Evolutionary conservation across 2,888 invertebrate genomes (phyloP), one percentile per base, ranked within the genome.

Genomic region (Hybos culiciformis): DNA sequence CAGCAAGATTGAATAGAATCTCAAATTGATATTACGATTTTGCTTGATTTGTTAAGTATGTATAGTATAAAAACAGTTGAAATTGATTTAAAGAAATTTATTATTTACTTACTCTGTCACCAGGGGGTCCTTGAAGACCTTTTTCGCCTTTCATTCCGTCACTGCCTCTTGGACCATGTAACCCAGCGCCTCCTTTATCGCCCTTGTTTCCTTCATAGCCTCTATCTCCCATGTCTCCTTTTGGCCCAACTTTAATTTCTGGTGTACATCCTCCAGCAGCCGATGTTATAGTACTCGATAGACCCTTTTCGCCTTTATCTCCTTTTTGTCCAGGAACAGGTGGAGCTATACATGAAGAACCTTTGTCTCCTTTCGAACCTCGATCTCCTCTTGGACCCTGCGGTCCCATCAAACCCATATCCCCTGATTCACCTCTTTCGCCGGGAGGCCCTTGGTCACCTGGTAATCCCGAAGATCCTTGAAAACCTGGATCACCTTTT

Each of bases 61-160:
- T n/a, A n/a, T n/a, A n/a, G 5, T 32, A 14, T 14, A 6, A 6
- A 29, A n/a, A 31, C 5, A 31, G 5, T 31, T 6, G 17, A 32
- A 32, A 9, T 32, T 17, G 17, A 17, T 15, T 32, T 32, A 14
- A 9, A 4, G 6, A 32, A 32, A 32, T 3, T 14, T 4, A 36
- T 1, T n/a, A 26, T 9, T 17, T 39, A 66, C 74, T 70, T 73
- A 91, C 90, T 63, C 84, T 73, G 53, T 78, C 76, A 47, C 91
- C 91, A 23, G 85, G 80, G 42, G 80, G 74, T 50, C 91, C 91
- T 34, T 78, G 75, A 50, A 88, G 68, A 51, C 93, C 93, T 57
- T 92, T 93, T 68, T 92, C 92, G 54, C 92, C 92, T 61, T 82
- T n/a, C 42, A 71, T 58, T 34, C 91, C 91, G 51, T 75, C 71